A percentile compares a stretch with the other conserved stretches of the same genome.
These are phyloP conservation scores for Camelus bactrianus DNA, from an alignment of 2,113 vertebrate species.

Conservation along the genomic window DNA sequence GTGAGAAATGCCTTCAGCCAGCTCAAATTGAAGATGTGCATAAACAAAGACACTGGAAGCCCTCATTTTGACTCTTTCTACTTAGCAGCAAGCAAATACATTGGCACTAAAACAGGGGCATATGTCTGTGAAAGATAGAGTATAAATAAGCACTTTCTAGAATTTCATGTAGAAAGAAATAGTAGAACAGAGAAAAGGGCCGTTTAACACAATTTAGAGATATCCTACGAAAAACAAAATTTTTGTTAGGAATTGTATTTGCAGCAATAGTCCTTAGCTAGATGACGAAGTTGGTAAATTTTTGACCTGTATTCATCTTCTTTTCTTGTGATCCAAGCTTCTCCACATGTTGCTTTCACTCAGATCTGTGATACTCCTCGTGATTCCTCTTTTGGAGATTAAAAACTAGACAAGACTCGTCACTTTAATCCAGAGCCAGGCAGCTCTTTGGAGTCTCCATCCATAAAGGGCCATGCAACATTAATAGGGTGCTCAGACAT, in stretches of 20 bases:
- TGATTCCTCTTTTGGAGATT: not conserved
- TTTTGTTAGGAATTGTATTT: not conserved
- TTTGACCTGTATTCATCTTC: not conserved
- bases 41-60: conserved; percentile 54
- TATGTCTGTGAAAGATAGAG: not conserved
- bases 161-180: conserved; percentile 33
- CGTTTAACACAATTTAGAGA: not conserved
- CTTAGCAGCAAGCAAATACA: conserved; percentile 16
- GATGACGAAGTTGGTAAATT: not conserved
- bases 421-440: not conserved
- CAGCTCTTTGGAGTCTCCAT: not conserved
- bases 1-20: not conserved
- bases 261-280: not conserved
- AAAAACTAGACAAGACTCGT: not conserved
- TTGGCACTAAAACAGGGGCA: not conserved
- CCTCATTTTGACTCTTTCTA: not conserved
- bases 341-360: not conserved
- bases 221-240: not conserved
- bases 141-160: not conserved
- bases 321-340: not conserved
- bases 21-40: conserved; percentile 28
- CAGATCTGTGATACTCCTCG: not conserved
- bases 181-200: not conserved
- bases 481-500: not conserved
- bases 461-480: not conserved